Evolutionary conservation across 2,113 vertebrate genomes (phyloP), one percentile per base, ranked within the genome.

Genomic region (Oncorhynchus gorbuscha): DNA sequence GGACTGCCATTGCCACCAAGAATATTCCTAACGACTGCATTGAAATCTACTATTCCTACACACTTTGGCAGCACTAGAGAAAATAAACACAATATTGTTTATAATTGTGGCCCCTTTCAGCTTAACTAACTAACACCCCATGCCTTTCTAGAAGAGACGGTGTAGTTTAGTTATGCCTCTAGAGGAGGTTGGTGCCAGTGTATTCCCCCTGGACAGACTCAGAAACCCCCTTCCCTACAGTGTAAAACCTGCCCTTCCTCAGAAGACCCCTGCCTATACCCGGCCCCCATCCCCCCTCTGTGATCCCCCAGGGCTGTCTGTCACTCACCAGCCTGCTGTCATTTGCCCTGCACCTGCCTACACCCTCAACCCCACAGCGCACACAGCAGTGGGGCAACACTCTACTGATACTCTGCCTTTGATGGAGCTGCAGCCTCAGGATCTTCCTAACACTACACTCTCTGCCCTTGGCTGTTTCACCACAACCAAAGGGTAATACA

Each of bases 311-410:
- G 39, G 39, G 9, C 39, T 45, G 39, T 45, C 8, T 45, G 49
- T 79, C 67, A 71, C 35, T 72, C 62, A 20, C 62, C 58, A 72
- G 18, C 55, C 61, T 32, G 64, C 66, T 69, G 68, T 39, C 51
- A 18, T 32, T 14, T 45, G 35, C 74, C 64, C 28, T 5, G 59
- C 69, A 28, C 55, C 68, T 35, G 28, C 72, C 61, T 71, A 28
- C 58, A 35, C 28, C 64, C 51, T 67, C 39, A 45, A 12, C 69
- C 81, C 65, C 65, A 68, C 22, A 16, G 66, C 35, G 49, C 16
- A 30, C 71, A 32, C 86, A 85, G 85, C 83, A 73, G 76, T 71
- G 18, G 66, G n/a, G 59, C 55, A 58, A 79, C 71, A 76, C 77
- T 78, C 32, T 65, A 65, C 24, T 49, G 66, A 75, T 3, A 0